phyloP scores from a whole-genome alignment of 2,113 vertebrate genomes.

The Actenoides hombroni region DNA sequence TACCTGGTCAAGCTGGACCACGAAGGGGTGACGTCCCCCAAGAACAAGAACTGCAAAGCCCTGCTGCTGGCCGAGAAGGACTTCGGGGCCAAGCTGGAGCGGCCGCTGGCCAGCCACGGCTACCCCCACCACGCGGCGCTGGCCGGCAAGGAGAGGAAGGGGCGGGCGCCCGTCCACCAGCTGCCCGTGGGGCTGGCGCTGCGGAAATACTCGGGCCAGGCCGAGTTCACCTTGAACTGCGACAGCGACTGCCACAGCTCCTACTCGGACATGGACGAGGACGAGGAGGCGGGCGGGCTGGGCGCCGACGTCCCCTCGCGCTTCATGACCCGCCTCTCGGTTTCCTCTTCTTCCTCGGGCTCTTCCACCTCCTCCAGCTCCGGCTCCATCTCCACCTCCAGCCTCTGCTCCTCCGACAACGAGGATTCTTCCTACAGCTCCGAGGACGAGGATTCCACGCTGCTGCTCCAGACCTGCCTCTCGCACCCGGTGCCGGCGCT shows the following conservation, averaged over 20 bases:
- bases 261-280: slow-evolving; percentile 90
- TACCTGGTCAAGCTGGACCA: slow-evolving; percentile 95
- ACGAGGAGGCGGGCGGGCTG: slow-evolving; percentile 83
- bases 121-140: slow-evolving; percentile 87
- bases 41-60: slow-evolving; percentile 93
- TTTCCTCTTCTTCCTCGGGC: slow-evolving; percentile 93
- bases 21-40: slow-evolving; percentile 94
- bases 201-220: slow-evolving; percentile 80
- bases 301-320: slow-evolving; percentile 78
- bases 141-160: slow-evolving; percentile 86
- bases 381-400: slow-evolving; percentile 91
- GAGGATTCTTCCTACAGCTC: slow-evolving; percentile 96
- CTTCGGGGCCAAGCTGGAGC: slow-evolving; percentile 78
- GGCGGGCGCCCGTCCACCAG: slow-evolving; percentile 78
- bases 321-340: slow-evolving; percentile 89
- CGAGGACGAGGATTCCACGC: slow-evolving; percentile 87
- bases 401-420: slow-evolving; percentile 93
- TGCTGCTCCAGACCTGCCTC: slow-evolving; percentile 92
- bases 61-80: slow-evolving; percentile 82
- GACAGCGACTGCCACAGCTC: slow-evolving; percentile 92
- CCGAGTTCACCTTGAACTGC: slow-evolving; percentile 84
- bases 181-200: slow-evolving; percentile 84
- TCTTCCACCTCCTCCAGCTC: slow-evolving; percentile 94
- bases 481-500: slow-evolving; percentile 83
- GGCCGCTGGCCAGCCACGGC: slow-evolving; percentile 73